A percentile compares a stretch with the other conserved stretches of the same genome.
Evolutionary conservation across 2,888 invertebrate species (phyloP).

Genomic region (Cabera pusaria): DNA sequence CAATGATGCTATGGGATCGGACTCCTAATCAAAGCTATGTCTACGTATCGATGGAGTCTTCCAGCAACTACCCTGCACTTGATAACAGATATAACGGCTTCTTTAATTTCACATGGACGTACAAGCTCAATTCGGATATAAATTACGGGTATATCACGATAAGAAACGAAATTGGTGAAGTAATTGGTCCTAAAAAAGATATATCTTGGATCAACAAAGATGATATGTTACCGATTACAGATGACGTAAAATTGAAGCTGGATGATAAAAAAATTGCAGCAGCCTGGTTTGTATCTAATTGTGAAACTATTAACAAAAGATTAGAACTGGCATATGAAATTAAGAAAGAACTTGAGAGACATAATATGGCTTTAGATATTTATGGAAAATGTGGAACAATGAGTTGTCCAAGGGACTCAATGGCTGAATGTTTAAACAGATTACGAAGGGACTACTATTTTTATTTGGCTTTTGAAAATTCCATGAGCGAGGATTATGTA

Average conservation of each 20-base stretch:
- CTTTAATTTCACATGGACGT: constrained; percentile 70
- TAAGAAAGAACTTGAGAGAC: constrained; percentile 30
- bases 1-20: constrained; percentile 24
- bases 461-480: constrained; percentile 56
- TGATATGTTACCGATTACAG: constrained; percentile 44
- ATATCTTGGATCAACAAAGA: constrained; percentile 44
- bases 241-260: constrained; percentile 32
- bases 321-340: constrained; percentile 35
- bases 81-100: constrained; percentile 39
- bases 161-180: constrained; percentile 35
- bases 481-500: constrained; percentile 51
- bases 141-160: constrained; percentile 54
- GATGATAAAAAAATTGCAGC: constrained; percentile 20
- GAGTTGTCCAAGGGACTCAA: constrained; percentile 29
- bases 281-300: constrained; percentile 60
- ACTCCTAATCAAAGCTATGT: constrained; percentile 51
- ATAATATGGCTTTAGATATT: constrained; percentile 41
- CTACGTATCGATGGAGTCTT: constrained; percentile 51
- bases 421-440: constrained; percentile 32
- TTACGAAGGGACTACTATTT: constrained; percentile 49
- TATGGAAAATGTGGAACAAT: constrained; percentile 46
- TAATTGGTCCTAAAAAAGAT: constrained; percentile 39
- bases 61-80: constrained; percentile 49
- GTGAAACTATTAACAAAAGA: constrained; percentile 42
- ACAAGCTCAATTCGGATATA: constrained; percentile 54